Base-by-base conservation (phyloP, 2,888 invertebrate species). In the Junonia oenone region DNA sequence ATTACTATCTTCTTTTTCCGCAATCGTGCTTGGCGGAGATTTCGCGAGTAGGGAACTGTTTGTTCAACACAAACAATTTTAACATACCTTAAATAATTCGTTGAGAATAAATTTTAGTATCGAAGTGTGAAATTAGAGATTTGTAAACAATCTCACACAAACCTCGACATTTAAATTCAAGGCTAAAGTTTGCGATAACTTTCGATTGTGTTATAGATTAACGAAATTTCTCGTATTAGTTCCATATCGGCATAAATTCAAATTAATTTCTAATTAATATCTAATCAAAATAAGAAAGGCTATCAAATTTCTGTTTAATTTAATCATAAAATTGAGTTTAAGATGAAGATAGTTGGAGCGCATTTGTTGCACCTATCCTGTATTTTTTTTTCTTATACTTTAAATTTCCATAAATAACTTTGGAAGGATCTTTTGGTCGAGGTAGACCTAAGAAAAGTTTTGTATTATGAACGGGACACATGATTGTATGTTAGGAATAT, bases 91-190 rank as follows among this genome's bases (percentile, higher is more conserved):
- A 47, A 47, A 53, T 53, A 53, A 53, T n/a, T 47, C 15, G n/a
- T 37, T 14, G 47, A 26, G 22, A 5, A 13, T 6, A 38, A 45
- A 35, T 22, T 19, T 45, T 29, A 31, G 33, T 11, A 26, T 3
- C 19, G n/a, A 13, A 33, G 47, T 56, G 56, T 48, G 35, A 58
- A 51, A 48, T 54, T 43, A 46, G 51, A 58, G 55, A 55, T 40
- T 46, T 37, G 37, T 35, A 35, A 29, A 38, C 17, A 17, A 4
- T 40, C 38, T 19, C 17, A 3, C 15, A 19, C 37, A 46, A 27
- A 9, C 38, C 27, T 43, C 40, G 50, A 58, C 45, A 55, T 48
- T 51, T 51, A 45, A 46, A 46, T 31, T 56, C 58, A 61, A 61
- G 61, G 61, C 54, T 56, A 26, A 19, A 19, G 17, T 47, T 22